phyloP scores from a whole-genome alignment of 1,140 invertebrate genomes.

The Brachionus sp. region DNA sequence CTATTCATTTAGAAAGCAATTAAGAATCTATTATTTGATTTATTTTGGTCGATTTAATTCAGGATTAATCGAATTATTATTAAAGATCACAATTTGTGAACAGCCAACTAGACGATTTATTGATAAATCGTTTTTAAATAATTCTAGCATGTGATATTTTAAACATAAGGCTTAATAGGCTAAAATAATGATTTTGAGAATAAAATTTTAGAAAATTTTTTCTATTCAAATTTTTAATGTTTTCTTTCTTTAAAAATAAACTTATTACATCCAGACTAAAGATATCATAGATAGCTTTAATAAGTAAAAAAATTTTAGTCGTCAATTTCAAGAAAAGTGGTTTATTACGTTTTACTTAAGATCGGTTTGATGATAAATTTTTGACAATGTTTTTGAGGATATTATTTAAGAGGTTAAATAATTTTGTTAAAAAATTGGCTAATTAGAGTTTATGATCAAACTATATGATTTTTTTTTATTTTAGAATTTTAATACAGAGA shows the following conservation, averaged over 20 bases:
- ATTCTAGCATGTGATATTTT: not conserved
- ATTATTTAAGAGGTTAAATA: too few relatives aligned
- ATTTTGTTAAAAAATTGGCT: too few relatives aligned
- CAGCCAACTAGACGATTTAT: not conserved
- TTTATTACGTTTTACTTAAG: too few relatives aligned
- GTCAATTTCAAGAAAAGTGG: too few relatives aligned
- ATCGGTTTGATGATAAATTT: too few relatives aligned
- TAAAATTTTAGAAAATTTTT: not conserved
- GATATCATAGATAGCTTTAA: too few relatives aligned
- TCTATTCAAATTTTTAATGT: not conserved
- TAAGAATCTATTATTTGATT: not conserved
- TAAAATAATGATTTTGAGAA: not conserved
- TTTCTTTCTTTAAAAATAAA: not conserved
- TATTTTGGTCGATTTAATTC: constrained; percentile 1
- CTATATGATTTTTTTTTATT: too few relatives aligned
- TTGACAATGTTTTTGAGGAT: too few relatives aligned
- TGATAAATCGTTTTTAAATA: not conserved
- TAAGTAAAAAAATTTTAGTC: too few relatives aligned
- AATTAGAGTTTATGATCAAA: too few relatives aligned
- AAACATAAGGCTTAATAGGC: not conserved
- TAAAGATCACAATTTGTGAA: not conserved
- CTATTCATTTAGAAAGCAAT: not conserved
- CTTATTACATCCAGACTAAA: too few relatives aligned
- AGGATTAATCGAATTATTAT: not conserved
- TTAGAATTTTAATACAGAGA: too few relatives aligned